These are phyloP conservation scores for Philopotamus ludificatus DNA, from an alignment of 1,140 invertebrate genomes.

Conservation along the genomic window DNA sequence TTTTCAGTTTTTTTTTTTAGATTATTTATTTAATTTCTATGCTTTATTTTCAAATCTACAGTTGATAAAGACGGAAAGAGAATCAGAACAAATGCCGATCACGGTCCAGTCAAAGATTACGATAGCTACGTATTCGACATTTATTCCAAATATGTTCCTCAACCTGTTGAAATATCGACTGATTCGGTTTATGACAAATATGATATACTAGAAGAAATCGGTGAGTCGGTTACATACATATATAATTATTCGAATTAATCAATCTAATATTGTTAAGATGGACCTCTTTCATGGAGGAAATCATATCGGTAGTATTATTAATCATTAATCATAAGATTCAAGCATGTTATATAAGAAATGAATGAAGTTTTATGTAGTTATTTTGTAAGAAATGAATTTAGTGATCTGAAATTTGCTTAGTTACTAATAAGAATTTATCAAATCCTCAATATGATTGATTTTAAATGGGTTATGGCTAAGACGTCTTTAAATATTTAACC, in stretches of 20 bases:
- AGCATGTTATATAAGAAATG: no score
- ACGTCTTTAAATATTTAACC: no score
- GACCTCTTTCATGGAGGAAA: no score
- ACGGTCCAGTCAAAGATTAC: constrained; percentile 86
- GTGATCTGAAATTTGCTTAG: no score
- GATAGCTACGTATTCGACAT: constrained; percentile 98
- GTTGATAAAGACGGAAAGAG: constrained; percentile 91
- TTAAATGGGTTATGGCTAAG: no score
- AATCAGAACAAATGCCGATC: constrained; percentile 86
- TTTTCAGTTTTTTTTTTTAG: background rate
- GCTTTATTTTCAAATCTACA: constrained; percentile 43
- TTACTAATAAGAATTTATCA: no score
- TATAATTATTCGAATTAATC: background rate
- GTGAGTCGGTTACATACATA: constrained; percentile 46
- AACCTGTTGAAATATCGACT: constrained; percentile 93
- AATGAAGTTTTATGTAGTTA: no score
- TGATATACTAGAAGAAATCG: constrained; percentile 98
- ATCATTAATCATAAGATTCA: no score
- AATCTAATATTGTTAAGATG: no score
- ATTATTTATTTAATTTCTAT: background rate
- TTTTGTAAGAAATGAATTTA: no score
- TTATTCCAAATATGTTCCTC: constrained; percentile 94
- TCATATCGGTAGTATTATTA: no score
- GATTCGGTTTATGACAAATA: constrained; percentile 96
- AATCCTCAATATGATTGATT: no score